Percentiles rank a stretch among this genome's conserved stretches.
These are phyloP conservation scores for Oryctolagus cuniculus DNA, from an alignment of 2,113 vertebrate species.

Conservation along the genomic window mOryCun1.1 NC_091439.1:74340501-74341000, in stretches of 20 bases:
- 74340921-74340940: too few relatives aligned
- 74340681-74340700: background rate
- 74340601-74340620: background rate
- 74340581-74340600: background rate
- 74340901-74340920: too few relatives aligned
- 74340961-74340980: too few relatives aligned
- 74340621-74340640: background rate
- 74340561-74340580: background rate
- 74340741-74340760: background rate
- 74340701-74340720: background rate
- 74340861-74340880: background rate
- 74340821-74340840: slow-evolving; percentile 18
- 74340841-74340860: background rate
- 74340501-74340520: background rate
- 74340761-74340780: background rate
- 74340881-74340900: background rate
- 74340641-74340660: background rate
- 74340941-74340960: too few relatives aligned
- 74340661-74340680: background rate
- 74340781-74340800: background rate
- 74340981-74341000: too few relatives aligned
- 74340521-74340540: background rate
- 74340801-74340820: background rate
- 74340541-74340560: background rate
- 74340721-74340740: background rate